phyloP scores from a whole-genome alignment of 2,113 vertebrate species.

The Ranitomeya variabilis region DNA sequence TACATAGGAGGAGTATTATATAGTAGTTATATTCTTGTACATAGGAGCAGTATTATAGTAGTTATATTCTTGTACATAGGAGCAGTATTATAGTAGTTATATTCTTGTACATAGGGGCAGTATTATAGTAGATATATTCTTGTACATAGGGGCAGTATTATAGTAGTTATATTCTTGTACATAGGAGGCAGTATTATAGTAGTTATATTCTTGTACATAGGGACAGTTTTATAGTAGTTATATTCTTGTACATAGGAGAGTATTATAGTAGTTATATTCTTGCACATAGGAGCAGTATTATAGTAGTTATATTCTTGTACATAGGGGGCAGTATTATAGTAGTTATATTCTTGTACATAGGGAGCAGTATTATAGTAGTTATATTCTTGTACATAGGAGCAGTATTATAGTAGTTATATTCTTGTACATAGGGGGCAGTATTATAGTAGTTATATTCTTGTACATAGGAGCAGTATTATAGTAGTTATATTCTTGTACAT shows the following conservation, averaged over 20 bases:
- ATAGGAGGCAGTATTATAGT: conserved; percentile 4
- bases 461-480: conserved; percentile 1
- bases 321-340: conserved; percentile 3
- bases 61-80: neutral
- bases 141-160: neutral
- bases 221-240: neutral
- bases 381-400: neutral
- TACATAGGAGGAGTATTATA: neutral
- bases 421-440: neutral
- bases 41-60: neutral
- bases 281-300: neutral
- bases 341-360: neutral
- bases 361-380: neutral
- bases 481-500: conserved; percentile 10
- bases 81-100: neutral
- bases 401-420: neutral
- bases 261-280: conserved; percentile 11
- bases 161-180: neutral
- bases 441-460: conserved; percentile 1
- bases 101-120: neutral
- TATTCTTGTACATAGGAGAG: neutral
- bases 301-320: neutral
- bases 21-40: conserved; percentile 8
- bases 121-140: neutral
- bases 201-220: conserved; percentile 7